Evolutionary conservation across 2,888 invertebrate species (phyloP).

Genomic region (Ochropleura plecta): DNA sequence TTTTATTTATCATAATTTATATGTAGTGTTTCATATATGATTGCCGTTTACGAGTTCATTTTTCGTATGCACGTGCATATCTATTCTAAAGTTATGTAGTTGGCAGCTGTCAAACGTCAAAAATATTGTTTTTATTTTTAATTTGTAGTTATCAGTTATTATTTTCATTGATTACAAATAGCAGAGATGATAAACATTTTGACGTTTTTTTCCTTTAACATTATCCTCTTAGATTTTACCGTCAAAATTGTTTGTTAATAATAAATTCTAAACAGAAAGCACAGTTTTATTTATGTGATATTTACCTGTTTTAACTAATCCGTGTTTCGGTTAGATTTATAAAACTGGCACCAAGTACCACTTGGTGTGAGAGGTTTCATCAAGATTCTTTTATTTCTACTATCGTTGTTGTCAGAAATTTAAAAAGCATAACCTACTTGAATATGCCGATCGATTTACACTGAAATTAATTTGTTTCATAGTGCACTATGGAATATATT

Average conservation of each 20-base stretch:
- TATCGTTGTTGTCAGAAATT: neutral
- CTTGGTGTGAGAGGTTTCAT: neutral
- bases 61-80: constrained; percentile 81
- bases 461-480: neutral
- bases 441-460: neutral
- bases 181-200: constrained; percentile 25
- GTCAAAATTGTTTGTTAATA: constrained; percentile 4
- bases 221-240: neutral
- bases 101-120: constrained; percentile 85
- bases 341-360: constrained; percentile 16
- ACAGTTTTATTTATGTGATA: neutral
- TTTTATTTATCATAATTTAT: constrained; percentile 65
- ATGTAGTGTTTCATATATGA: constrained; percentile 79
- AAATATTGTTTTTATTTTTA: constrained; percentile 71
- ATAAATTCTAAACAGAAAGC: constrained; percentile 6
- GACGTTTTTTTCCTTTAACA: constrained; percentile 9
- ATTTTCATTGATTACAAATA: constrained; percentile 30
- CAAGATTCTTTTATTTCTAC: neutral
- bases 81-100: constrained; percentile 74
- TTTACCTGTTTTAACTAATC: constrained; percentile 5
- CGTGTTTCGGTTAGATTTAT: constrained; percentile 11
- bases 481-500: too few relatives aligned
- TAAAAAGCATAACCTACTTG: too few relatives aligned
- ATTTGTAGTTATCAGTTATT: constrained; percentile 21
- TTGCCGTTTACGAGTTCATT: constrained; percentile 74